Evolutionary conservation across 2,888 invertebrate genomes (phyloP), one percentile per base, ranked within the genome.

Genomic region (Lucinisca nassula): DNA sequence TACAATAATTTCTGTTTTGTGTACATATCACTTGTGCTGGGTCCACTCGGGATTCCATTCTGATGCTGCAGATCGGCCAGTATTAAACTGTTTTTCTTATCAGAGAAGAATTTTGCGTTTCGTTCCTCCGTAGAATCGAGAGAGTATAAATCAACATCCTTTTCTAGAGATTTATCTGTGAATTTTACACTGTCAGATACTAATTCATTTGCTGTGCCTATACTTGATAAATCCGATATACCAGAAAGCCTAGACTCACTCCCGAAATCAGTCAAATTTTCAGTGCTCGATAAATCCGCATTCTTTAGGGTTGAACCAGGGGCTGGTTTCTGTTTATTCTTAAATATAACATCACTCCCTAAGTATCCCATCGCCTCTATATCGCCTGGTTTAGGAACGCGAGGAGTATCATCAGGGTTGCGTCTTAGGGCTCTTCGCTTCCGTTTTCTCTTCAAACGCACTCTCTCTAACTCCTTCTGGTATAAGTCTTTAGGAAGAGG

Each of bases 1-100:
- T 87, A 87, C 55, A 89, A 27, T 17, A 89, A 74, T 70, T 89
- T 89, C 40, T 87, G 80, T 70, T 89, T 89, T 10, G 89, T 89
- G 21, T 38, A 51, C 8, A 61, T 1, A 32, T 51, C 84, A 38
- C 85, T 89, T 17, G 87, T 67, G 30, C 77, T 80, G 6, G 84
- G 37, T 6, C 86, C 81, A 30, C 58, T 72, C 21, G 45, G 30
- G 32, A 45, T 27, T 17, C n/a, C 45, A 8, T 35, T 58, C 14
- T 67, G 12, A 45, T 45, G 45, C 17, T 6, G 30, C 6, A 61
- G 30, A 17, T 61, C 61, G 3, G 8, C 61, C 8, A 61, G 6
- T 17, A 61, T 61, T 30, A 61, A 30, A 61, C 61, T 61, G 61
- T 61, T 61, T 55, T 55, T 55, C 61, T 27, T 61, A 3, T 61